Base-by-base conservation (phyloP, 2,797 vertebrate genomes). In the Lagodon rhomboides region DNA sequence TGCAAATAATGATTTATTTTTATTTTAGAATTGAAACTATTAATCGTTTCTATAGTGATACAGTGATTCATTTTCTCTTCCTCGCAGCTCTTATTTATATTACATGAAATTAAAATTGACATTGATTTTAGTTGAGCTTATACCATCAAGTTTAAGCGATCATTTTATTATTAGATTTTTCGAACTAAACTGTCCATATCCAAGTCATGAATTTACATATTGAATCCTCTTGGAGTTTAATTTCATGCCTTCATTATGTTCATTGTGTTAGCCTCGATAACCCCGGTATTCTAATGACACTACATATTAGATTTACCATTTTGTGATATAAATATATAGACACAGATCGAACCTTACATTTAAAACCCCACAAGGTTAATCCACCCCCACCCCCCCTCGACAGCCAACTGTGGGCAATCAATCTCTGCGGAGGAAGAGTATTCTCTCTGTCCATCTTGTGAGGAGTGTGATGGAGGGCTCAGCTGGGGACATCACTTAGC, bases 381-480 rank as follows among this genome's bases (percentile, higher is more conserved):
- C 89, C 86, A 71, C 80, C 66, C 83, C 86, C 74, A 80, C 68
- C 83, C 13, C 74, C 81, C 68, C 82, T 12, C 44, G 67, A 81
- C 90, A 90, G 87, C 76, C 85, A 79, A 84, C 87, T 83, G 85
- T 34, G 49, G 53, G 75, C 89, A 85, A 94, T 93, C 87, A 92
- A 68, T 94, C 91, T 86, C 74, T 23, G 54, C 27, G 46, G 80
- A 84, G 85, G 87, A 89, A 88, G 83, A 86, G 86, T 79, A 80
- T 85, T 88, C 89, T 85, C 76, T 89, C 85, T 89, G 90, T 94
- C 90, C 82, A 73, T 93, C 89, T 87, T 75, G 77, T 72, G 82
- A 81, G 80, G 77, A 87, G 85, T 91, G 90, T 93, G 90, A 93
- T 93, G 88, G 89, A 93, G 81, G 86, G 80, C 86, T 93, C 66